A percentile compares a stretch with the other conserved stretches of the same genome.
Evolutionary conservation across 2,888 invertebrate genomes (phyloP).

Genomic region (Zhengitettix transpicula): DNA sequence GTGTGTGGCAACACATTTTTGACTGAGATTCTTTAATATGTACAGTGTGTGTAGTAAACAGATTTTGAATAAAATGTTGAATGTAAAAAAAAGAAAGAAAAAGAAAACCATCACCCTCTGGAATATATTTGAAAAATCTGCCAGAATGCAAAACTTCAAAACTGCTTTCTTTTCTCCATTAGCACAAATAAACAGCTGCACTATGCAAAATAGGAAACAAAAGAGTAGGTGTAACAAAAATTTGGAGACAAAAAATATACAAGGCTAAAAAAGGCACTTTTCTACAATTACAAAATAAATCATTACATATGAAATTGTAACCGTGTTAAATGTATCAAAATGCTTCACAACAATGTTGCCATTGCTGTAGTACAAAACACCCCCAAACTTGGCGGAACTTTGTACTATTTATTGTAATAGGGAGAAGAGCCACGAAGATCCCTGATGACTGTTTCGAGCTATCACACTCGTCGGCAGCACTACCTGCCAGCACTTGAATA

Average conservation of each 20-base stretch:
- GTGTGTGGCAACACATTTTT: too few species aligned
- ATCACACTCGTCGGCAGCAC: neutral
- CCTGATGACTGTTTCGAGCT: constrained; percentile 1
- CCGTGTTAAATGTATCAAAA: constrained; percentile 5
- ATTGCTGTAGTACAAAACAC: constrained; percentile 3
- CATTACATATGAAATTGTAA: constrained; percentile 5
- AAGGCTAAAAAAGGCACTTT: constrained; percentile 7
- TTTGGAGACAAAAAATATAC: neutral
- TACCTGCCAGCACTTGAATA: neutral
- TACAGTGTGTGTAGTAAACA: too few species aligned
- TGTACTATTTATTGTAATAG: constrained; percentile 3
- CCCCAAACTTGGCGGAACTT: constrained; percentile 2
- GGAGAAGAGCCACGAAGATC: constrained; percentile 2
- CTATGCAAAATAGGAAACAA: neutral
- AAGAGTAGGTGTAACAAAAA: neutral
- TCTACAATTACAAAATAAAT: constrained; percentile 8
- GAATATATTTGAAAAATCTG: neutral
- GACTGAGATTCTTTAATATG: too few species aligned
- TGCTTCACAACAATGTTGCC: neutral
- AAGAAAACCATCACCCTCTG: neutral
- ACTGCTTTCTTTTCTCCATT: neutral
- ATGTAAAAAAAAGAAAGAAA: neutral
- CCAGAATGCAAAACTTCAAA: constrained; percentile 1
- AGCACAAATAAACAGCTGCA: too few species aligned
- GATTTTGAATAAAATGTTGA: too few species aligned